phyloP scores from a whole-genome alignment of 2,888 invertebrate genomes.

The Baronia brevicornis region DNA sequence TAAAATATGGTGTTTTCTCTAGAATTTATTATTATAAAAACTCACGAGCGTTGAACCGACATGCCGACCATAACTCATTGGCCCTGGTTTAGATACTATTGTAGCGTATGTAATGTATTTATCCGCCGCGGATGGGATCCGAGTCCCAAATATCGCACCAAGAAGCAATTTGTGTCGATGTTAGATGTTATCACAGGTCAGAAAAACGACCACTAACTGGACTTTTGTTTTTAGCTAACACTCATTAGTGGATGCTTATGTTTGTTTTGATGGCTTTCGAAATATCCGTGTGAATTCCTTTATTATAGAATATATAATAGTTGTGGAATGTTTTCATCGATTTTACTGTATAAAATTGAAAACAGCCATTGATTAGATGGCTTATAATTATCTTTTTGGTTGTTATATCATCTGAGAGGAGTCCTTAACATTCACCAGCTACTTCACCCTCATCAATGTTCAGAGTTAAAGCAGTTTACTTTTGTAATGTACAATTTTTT shows the following conservation, averaged over 20 bases:
- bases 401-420: constrained; percentile 27
- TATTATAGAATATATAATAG: constrained; percentile 53
- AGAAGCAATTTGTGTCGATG: no score
- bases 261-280: constrained; percentile 71
- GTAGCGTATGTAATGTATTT: no score
- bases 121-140: no score
- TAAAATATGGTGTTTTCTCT: no score
- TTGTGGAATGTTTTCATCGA: constrained; percentile 65
- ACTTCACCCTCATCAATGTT: constrained; percentile 13
- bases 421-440: constrained; percentile 20
- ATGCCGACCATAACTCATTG: no score
- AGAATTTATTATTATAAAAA: no score
- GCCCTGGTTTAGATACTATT: no score
- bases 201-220: constrained; percentile 32
- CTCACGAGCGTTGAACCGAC: no score
- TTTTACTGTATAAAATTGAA: constrained; percentile 36
- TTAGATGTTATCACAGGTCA: constrained; percentile 26
- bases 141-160: no score
- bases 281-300: constrained; percentile 71
- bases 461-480: constrained; percentile 16
- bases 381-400: constrained; percentile 19
- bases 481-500: constrained; percentile 8
- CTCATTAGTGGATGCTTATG: constrained; percentile 64
- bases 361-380: constrained; percentile 26
- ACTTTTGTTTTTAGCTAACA: constrained; percentile 58